A percentile compares a stretch with the other conserved stretches of the same genome.
Evolutionary conservation across 2,113 vertebrate species (phyloP).

Genomic region (Otolemur garnettii): DNA sequence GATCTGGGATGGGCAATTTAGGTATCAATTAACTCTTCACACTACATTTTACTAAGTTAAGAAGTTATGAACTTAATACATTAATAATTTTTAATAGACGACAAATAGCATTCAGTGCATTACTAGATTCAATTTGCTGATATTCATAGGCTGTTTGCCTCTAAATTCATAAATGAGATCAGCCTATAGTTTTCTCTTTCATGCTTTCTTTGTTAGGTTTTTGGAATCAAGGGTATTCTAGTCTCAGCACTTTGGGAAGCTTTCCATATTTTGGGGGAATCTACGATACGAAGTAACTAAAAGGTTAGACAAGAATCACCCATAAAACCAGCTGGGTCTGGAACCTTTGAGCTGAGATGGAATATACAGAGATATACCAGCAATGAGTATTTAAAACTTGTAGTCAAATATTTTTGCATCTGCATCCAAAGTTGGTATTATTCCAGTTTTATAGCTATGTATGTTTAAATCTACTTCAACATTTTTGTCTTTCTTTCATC

Average conservation of each 20-base stretch:
- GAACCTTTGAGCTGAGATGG: neutral
- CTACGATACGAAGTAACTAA: slow-evolving; percentile 21
- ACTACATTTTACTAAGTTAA: neutral
- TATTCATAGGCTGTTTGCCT: neutral
- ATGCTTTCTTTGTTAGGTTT: slow-evolving; percentile 23
- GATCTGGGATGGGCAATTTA: slow-evolving; percentile 2
- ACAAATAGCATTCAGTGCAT: neutral
- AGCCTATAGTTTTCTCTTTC: slow-evolving; percentile 14
- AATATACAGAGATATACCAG: neutral
- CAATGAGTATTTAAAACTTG: neutral
- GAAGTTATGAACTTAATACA: neutral
- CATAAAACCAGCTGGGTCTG: neutral
- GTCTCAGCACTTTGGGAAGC: neutral
- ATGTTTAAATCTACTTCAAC: neutral
- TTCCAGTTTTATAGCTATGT: slow-evolving; percentile 1
- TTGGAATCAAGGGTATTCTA: neutral
- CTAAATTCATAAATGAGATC: slow-evolving; percentile 1
- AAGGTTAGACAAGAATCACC: neutral
- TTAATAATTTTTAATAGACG: neutral
- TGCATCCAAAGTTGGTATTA: neutral
- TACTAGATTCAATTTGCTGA: neutral
- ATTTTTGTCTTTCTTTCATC: slow-evolving; percentile 52
- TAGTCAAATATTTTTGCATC: neutral
- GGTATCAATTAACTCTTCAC: neutral
- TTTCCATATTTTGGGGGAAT: neutral